Base-by-base conservation (phyloP, 2,113 vertebrate genomes). In the Australoheros scitulus region DNA sequence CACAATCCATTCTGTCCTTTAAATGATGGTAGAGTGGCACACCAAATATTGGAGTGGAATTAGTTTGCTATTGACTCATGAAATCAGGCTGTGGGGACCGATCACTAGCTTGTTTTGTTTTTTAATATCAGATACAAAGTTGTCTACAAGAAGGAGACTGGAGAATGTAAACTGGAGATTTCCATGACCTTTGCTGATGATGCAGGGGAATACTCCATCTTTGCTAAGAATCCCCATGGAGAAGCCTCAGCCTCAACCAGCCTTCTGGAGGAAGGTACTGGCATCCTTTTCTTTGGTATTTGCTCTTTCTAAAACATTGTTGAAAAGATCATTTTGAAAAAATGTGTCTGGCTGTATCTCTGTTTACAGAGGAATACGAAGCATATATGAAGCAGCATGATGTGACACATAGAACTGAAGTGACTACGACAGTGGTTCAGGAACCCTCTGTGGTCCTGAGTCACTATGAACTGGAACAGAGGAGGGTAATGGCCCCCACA, bases 121-220 rank as follows among this genome's bases (percentile, higher is more conserved):
- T 72, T 72, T 47, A 97, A 89, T 98, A 99, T 79, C 80, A 99
- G 98, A 94, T 97, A 99, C 89, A 98, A 97, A 97, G 96, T 97
- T 7, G 95, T 94, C 87, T 96, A 99, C 91, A 97, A 97, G 90
- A 97, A 97, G 91, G 97, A 99, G 91, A 97, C 96, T 0, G 98
- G 98, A 84, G 96, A 96, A 80, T 99, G 98, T 93, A 97, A 92
- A 91, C 91, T 99, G 91, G 97, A 99, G 95, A 99, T 99, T 95
- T 99, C 98, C 2, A 99, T 99, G 98, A 97, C 97, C 55, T 99
- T 99, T 79, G 95, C 97, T 0, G 98, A 99, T 1, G 98, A 99
- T 80, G 98, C 98, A 7, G 98, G 98, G 94, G 98, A 99, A 92
- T 99, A 99, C 86, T 96, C 96, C 2, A 92, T 98, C 76, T 95